A percentile compares a stretch with the other conserved stretches of the same genome.
phyloP scores from a whole-genome alignment of 2,113 vertebrate genomes.

The Plestiodon gilberti region DNA sequence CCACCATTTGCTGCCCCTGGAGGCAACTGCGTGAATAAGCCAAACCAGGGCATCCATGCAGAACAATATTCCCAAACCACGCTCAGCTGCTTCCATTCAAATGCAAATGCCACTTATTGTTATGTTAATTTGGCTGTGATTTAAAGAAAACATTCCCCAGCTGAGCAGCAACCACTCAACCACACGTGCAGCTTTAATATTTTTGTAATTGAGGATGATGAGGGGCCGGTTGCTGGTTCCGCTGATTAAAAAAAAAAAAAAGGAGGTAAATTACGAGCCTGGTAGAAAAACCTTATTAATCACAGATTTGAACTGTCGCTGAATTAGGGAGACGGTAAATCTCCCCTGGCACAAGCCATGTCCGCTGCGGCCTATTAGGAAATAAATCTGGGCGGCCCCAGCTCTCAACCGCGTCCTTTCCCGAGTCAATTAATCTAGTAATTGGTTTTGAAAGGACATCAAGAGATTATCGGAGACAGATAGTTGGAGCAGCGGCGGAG shows the following conservation, averaged over 20 bases:
- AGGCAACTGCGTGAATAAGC: slow-evolving; percentile 1
- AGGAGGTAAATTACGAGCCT: slow-evolving; percentile 68
- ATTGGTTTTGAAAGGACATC: slow-evolving; percentile 73
- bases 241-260: slow-evolving; percentile 65
- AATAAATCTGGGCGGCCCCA: slow-evolving; percentile 64
- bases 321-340: slow-evolving; percentile 70
- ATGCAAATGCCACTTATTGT: slow-evolving; percentile 54
- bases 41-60: not conserved
- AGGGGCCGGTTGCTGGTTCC: slow-evolving; percentile 65
- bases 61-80: slow-evolving; percentile 2
- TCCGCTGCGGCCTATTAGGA: slow-evolving; percentile 43
- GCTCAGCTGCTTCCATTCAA: slow-evolving; percentile 17
- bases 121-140: slow-evolving; percentile 74
- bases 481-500: not conserved
- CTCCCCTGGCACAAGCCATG: slow-evolving; percentile 58
- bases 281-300: slow-evolving; percentile 74
- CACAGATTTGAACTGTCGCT: slow-evolving; percentile 70
- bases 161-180: slow-evolving; percentile 21
- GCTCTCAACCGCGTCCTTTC: slow-evolving; percentile 53
- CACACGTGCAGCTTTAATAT: slow-evolving; percentile 63
- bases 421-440: slow-evolving; percentile 73
- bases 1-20: not conserved
- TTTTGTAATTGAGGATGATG: slow-evolving; percentile 74
- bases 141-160: slow-evolving; percentile 57
- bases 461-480: slow-evolving; percentile 51